phyloP scores from a whole-genome alignment of 2,797 vertebrate genomes.

The Knipowitschia caucasica region DNA sequence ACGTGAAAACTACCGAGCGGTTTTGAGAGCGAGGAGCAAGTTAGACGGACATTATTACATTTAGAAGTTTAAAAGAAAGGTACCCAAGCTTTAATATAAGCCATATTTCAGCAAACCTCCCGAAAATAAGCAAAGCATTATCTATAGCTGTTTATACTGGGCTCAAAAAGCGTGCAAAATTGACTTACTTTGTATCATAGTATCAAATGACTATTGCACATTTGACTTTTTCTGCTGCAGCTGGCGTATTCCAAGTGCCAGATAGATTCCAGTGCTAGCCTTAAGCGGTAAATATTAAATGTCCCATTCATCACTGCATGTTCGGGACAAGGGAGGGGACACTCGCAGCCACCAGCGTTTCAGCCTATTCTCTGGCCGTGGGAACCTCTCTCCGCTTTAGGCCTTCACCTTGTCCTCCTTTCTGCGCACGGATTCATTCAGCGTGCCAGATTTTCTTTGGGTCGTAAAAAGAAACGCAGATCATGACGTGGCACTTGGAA shows the following conservation, averaged over 20 bases:
- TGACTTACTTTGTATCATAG: no score
- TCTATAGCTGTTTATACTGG: no score
- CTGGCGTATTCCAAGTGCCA: conserved; percentile 30
- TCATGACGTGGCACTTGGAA: conserved; percentile 53
- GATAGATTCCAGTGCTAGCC: conserved; percentile 58
- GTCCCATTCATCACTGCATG: conserved; percentile 71
- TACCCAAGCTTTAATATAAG: no score
- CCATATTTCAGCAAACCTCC: no score
- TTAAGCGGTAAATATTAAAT: conserved; percentile 70
- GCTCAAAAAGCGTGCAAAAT: no score
- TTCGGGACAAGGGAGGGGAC: conserved; percentile 33
- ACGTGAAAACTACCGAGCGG: no score
- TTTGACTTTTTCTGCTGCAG: conserved; percentile 26
- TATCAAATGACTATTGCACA: neutral
- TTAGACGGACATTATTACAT: no score
- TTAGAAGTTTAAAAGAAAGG: no score
- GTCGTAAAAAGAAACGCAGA: conserved; percentile 51
- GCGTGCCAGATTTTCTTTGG: conserved; percentile 55
- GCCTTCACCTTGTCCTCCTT: conserved; percentile 37
- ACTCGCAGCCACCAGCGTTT: conserved; percentile 48
- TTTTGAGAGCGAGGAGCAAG: no score
- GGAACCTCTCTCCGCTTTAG: conserved; percentile 54
- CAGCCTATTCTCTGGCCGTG: conserved; percentile 55
- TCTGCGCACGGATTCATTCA: conserved; percentile 31
- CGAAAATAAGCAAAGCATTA: neutral